Percentiles rank a stretch among this genome's conserved stretches.
Evolutionary conservation across 1,140 invertebrate genomes (phyloP).

Genomic region (Drosophila ercepeae): DNA sequence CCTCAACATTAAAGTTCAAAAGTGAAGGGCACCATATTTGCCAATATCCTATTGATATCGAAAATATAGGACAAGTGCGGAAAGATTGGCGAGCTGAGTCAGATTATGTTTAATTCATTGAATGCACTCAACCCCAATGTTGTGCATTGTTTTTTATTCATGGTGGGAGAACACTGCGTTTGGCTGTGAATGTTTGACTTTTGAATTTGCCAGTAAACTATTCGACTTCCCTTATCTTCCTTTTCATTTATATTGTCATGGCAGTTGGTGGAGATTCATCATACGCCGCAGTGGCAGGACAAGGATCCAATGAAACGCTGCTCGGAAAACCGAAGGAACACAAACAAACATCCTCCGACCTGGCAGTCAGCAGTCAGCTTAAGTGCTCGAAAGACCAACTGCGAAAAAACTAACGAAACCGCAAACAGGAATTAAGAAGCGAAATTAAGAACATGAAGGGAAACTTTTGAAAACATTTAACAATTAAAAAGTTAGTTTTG

Average conservation of each 20-base stretch:
- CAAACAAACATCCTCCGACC: conserved; percentile 23
- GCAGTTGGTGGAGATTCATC: conserved; percentile 52
- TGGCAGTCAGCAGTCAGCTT: conserved; percentile 37
- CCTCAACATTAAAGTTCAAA: background rate
- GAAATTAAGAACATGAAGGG: conserved; percentile 56
- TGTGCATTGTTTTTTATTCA: conserved; percentile 10
- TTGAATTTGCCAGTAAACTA: conserved; percentile 37
- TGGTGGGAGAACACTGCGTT: conserved; percentile 1
- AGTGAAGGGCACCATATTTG: background rate
- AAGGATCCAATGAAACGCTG: conserved; percentile 12
- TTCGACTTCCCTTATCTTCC: background rate
- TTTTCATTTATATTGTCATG: conserved; percentile 26
- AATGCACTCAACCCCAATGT: conserved; percentile 19
- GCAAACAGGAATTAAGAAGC: conserved; percentile 26
- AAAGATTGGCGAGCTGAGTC: conserved; percentile 6
- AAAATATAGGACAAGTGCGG: background rate
- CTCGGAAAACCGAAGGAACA: conserved; percentile 21
- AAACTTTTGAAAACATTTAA: conserved; percentile 70
- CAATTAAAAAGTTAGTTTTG: conserved; percentile 71
- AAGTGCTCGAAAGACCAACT: conserved; percentile 21
- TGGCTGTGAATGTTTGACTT: conserved; percentile 47
- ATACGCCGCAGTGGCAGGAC: conserved; percentile 49
- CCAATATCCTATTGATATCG: conserved; percentile 6
- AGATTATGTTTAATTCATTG: conserved; percentile 44
- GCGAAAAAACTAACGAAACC: conserved; percentile 37